Evolutionary conservation across 2,113 vertebrate species (phyloP).

Genomic region (Halichoerus grypus): DNA sequence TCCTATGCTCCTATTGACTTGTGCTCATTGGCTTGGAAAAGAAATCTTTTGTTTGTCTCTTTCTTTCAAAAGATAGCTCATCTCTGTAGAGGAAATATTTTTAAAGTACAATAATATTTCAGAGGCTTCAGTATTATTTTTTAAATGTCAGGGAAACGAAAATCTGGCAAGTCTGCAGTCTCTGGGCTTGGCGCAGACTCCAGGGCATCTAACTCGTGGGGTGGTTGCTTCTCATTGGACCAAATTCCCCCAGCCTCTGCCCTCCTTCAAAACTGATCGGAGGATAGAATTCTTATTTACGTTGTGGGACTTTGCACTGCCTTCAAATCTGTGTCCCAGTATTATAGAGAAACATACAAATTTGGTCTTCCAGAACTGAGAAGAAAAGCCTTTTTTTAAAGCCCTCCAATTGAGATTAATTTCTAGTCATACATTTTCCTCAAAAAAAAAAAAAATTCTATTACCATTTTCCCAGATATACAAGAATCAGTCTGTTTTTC

Average conservation of each 20-base stretch:
- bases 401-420: conserved; percentile 76
- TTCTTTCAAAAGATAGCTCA: conserved; percentile 66
- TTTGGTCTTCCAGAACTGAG: conserved; percentile 65
- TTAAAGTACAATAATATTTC: conserved; percentile 63
- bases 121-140: conserved; percentile 68
- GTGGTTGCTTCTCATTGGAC: conserved; percentile 38
- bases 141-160: conserved; percentile 73
- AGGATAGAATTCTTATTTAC: conserved; percentile 66
- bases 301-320: conserved; percentile 57
- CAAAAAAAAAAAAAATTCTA: conserved; percentile 61
- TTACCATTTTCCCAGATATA: conserved; percentile 76
- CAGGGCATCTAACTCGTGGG: neutral
- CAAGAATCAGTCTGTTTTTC: conserved; percentile 79
- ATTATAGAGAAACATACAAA: conserved; percentile 69
- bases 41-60: conserved; percentile 67
- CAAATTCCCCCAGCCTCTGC: neutral
- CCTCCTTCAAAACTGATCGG: neutral
- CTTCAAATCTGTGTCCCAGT: conserved; percentile 71
- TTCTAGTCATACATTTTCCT: conserved; percentile 76
- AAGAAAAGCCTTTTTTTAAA: conserved; percentile 77
- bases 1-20: conserved; percentile 64
- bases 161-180: conserved; percentile 49
- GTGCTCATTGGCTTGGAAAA: conserved; percentile 42
- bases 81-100: conserved; percentile 63
- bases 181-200: conserved; percentile 41